Conservation (phyloP, 2,113 vertebrate species). For the Sceloporus tristichus region DNA sequence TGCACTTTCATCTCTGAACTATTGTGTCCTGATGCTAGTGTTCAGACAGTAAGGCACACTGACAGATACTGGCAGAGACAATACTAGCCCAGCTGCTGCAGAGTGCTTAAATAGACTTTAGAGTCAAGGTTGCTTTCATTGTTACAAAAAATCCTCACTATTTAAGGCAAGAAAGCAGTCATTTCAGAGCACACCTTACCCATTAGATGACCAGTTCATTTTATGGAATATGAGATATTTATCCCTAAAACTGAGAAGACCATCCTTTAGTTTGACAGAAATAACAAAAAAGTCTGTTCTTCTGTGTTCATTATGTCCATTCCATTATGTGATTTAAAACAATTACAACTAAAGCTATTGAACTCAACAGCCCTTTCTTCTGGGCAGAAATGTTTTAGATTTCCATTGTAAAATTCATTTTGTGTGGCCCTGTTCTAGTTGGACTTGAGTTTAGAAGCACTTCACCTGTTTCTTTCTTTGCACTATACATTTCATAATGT, state of each 20-base stretch:
- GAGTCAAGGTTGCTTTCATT: conserved; percentile 3
- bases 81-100: background rate
- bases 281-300: background rate
- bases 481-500: conserved; percentile 3
- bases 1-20: conserved; percentile 15
- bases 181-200: background rate
- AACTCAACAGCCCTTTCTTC: background rate
- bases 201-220: background rate
- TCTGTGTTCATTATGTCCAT: background rate
- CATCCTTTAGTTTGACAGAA: background rate
- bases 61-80: background rate
- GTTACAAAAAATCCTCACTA: background rate
- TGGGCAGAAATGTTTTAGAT: background rate
- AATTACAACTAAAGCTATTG: background rate
- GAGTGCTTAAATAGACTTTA: background rate
- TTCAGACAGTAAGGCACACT: background rate
- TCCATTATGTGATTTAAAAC: background rate
- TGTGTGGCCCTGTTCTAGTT: background rate
- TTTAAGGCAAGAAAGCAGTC: background rate
- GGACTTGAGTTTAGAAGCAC: background rate
- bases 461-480: background rate
- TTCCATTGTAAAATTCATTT: conserved; percentile 1
- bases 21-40: background rate
- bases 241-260: background rate
- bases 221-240: background rate